Evolutionary conservation across 2,797 vertebrate species (phyloP).

Genomic region (Thalassophryne amazonica): DNA sequence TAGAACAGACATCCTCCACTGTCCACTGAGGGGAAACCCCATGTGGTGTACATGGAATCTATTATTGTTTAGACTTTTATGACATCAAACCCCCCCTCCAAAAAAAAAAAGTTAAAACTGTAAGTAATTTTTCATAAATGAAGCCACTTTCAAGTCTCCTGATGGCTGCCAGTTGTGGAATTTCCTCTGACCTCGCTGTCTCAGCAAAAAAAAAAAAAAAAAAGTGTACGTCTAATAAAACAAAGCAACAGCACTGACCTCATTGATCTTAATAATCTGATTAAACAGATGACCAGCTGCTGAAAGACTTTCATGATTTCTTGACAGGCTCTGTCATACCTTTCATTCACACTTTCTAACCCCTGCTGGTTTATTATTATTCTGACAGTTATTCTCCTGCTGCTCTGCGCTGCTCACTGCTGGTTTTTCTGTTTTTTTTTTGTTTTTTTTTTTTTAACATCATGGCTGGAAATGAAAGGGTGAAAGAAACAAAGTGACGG

Average conservation of each 20-base stretch:
- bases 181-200: constrained; percentile 9
- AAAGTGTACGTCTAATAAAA: constrained; percentile 12
- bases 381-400: constrained; percentile 16
- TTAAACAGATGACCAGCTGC: constrained; percentile 66
- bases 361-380: constrained; percentile 18
- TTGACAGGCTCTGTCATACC: constrained; percentile 39
- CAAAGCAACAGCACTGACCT: constrained; percentile 31
- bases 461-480: constrained; percentile 48
- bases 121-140: constrained; percentile 44
- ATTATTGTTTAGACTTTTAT: constrained; percentile 36
- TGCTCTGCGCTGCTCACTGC: constrained; percentile 17
- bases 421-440: too few relatives aligned
- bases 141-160: constrained; percentile 43
- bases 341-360: constrained; percentile 38
- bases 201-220: neutral
- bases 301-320: constrained; percentile 61
- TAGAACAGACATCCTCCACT: constrained; percentile 6
- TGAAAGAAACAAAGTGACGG: constrained; percentile 60
- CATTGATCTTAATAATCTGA: constrained; percentile 55
- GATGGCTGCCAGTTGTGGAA: constrained; percentile 59
- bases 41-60: constrained; percentile 21
- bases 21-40: constrained; percentile 12
- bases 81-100: constrained; percentile 29
- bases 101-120: too few relatives aligned
- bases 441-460: constrained; percentile 49